Base-by-base conservation (phyloP, 1,140 invertebrate species). In the Listronotus bonariensis region DNA sequence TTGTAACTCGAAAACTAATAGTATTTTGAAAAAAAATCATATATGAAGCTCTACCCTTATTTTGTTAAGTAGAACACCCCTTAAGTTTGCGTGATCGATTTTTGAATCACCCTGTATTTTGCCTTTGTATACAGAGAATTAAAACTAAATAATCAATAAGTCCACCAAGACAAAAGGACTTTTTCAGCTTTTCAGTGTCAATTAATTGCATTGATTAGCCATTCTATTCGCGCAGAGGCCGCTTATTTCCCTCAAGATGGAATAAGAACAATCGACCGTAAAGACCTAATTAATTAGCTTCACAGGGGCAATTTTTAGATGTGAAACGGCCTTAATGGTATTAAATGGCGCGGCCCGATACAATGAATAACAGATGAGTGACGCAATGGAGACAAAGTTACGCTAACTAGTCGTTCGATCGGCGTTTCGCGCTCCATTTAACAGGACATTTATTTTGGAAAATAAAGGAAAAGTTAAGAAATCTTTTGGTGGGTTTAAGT, bases 281-380 rank as follows among this genome's bases (percentile, higher is more conserved):
- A 68, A 53, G 60, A 68, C 55, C 54, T 68, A 68, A 68, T 68
- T 68, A 68, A 68, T 68, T 60, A 68, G 66, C 45, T 45, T 53
- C 48, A 26, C 48, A 51, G 18, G 14, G 41, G 54, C 57, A 57
- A 68, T 61, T 68, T 68, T 68, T 68, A 46, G 67, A 65, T 61
- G 59, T 42, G 38, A 45, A 68, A 60, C 62, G 61, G 52, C 40
- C 54, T 62, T 72, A 72, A 72, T 72, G 70, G 57, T 70, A 72
- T 72, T 70, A 64, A 71, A 69, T 49, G 65, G 66, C 67, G 52
- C 49, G 65, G 72, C 68, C 70, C 70, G 68, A 74, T 74, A 74
- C 72, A 74, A 74, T 74, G 72, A 74, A 74, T 74, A 74, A 74
- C 70, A 71, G 70, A 74, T 74, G 72, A 74, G 67, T 67, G 72